Evolutionary conservation across 2,113 vertebrate genomes (phyloP).

Genomic region (cattle (Bos taurus)): DNA sequence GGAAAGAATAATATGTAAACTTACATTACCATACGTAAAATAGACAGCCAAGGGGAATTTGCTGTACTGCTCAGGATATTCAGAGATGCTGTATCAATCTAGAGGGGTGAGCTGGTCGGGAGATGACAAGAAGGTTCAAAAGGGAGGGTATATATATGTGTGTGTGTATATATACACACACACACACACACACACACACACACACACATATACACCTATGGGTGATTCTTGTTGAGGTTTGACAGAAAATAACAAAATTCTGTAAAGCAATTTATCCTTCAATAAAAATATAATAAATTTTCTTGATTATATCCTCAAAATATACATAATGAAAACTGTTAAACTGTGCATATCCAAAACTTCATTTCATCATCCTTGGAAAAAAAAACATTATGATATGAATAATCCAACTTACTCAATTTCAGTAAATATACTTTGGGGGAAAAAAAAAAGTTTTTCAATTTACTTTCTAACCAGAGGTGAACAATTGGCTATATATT

Average conservation of each 20-base stretch:
- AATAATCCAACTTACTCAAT: background rate
- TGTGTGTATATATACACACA: no score
- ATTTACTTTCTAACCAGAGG: background rate
- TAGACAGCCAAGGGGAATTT: background rate
- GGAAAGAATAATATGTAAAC: background rate
- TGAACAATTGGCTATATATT: background rate
- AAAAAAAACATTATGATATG: background rate
- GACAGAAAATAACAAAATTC: background rate
- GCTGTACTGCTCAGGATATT: background rate
- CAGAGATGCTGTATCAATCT: background rate
- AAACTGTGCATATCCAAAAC: background rate
- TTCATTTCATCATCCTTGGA: background rate
- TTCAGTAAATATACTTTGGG: background rate
- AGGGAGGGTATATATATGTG: background rate
- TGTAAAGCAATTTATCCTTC: background rate
- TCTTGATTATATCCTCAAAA: background rate
- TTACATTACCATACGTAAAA: background rate
- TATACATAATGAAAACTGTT: background rate
- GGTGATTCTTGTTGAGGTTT: background rate
- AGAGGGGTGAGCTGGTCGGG: background rate
- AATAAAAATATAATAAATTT: background rate
- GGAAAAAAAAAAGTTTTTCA: background rate
- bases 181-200: no score
- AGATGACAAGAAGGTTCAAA: background rate
- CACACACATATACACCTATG: background rate